phyloP scores from a whole-genome alignment of 2,888 invertebrate species.

The Polylopha cassiicola region DNA sequence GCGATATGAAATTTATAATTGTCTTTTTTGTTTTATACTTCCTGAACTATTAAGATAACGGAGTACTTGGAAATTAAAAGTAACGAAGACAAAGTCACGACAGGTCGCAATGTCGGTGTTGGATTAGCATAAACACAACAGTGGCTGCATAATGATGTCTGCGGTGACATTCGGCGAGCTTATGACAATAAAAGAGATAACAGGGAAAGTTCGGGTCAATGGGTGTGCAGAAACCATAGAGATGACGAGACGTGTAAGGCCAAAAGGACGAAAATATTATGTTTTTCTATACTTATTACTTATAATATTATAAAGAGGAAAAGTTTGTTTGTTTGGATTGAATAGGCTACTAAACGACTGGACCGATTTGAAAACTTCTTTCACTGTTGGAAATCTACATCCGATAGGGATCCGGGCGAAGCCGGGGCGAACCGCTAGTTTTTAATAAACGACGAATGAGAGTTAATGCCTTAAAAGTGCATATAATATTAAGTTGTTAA shows the following conservation, averaged over 20 bases:
- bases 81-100: conserved; percentile 30
- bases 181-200: conserved; percentile 22
- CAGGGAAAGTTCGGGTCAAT: conserved; percentile 25
- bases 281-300: no score
- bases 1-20: conserved; percentile 1
- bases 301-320: no score
- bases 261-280: no score
- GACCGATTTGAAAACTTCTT: no score
- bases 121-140: conserved; percentile 34
- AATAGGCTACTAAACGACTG: no score
- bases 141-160: conserved; percentile 23
- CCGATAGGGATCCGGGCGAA: no score
- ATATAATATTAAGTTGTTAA: no score
- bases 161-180: conserved; percentile 11
- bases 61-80: conserved; percentile 33
- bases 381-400: no score
- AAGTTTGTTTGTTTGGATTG: no score
- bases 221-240: neutral
- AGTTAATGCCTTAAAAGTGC: no score
- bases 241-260: neutral
- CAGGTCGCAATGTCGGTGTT: conserved; percentile 34
- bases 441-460: no score
- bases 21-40: conserved; percentile 24
- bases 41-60: conserved; percentile 40
- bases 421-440: no score